Evolutionary conservation across 2,888 invertebrate genomes (phyloP), one percentile per base, ranked within the genome.

Genomic region (Limnephilus lunatus): DNA sequence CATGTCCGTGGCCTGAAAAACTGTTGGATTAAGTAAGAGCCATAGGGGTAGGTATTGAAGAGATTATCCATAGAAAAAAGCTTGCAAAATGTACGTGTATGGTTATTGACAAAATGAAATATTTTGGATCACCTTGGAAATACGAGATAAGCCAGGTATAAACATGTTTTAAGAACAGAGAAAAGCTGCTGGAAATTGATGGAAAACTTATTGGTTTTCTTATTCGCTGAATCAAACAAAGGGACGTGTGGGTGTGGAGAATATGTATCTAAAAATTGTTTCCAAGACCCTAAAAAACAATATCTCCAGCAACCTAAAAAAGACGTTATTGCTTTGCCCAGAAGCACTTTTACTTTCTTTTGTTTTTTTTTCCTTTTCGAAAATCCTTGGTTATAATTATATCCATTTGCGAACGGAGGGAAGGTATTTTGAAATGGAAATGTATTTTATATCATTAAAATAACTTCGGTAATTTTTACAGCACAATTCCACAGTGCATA

Each of bases 41-140:
- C 0, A 5, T 3, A 19, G 19, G 5, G 53, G 4, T 32, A 90
- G 30, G 48, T 68, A 87, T 86, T 86, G 81, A 32, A 81, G 25
- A 86, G 39, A 91, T 91, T 91, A 86, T 91, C 86, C 91, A 12
- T 81, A 35, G 35, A 35, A 44, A 87, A 91, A 91, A 81, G 39
- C 53, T 25, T 90, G 14, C 39, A 44, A 86, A 12, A 44, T 44
- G 12, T 44, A 44, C 1, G 44, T 44, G 5, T 44, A 5, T 12
- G 12, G 5, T 44, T 12, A 44, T 12, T 1, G 44, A 12, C 44
- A 12, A 11, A 44, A 81, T 35, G 81, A 39, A 90, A 90, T 39
- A 80, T 86, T 90, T 90, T 39, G 44, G 25, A 31, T 81, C 48
- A 81, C 32, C 15, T 11, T n/a, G 35, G 48, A 86, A 81, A 53